Base-by-base conservation (phyloP, 2,888 invertebrate genomes). In the Thera britannica region DNA sequence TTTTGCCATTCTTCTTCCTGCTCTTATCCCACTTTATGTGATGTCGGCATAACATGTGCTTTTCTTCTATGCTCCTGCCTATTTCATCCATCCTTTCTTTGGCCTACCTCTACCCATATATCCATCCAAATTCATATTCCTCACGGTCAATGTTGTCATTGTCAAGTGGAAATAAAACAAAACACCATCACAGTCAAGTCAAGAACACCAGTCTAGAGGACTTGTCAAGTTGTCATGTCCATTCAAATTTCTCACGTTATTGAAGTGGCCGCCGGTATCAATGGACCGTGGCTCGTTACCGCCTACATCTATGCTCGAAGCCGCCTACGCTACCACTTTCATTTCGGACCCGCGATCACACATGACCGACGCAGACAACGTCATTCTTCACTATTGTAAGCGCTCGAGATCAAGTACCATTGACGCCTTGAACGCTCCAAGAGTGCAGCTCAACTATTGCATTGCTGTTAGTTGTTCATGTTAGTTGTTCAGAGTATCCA, bases 251-350 rank as follows among this genome's bases (percentile, higher is more conserved):
- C 90, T 86, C 90, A 90, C 87, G 89, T 81, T 81, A 78, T 78
- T 81, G 79, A 83, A 85, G 78, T 79, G 83, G 75, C 62, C 67
- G 75, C 62, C 67, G 58, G 70, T 71, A 75, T 74, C 72, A 72
- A 71, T 71, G 72, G 72, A 63, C 67, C 72, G 49, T 68, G 57
- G 72, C 73, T 75, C 77, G 77, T 76, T 76, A 67, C 72, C 91
- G 88, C 93, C 23, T 23, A 23, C 23, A 23, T 23, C 23, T 23
- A 23, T 23, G 72, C 73, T 75, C 77, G 77, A 76, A 75, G 67
- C 72, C 91, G 88, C 93, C 92, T 84, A 92, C 93, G 90, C 90
- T 86, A 67, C 84, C 89, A 90, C 92, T 92, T 89, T 88, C 90
- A 83, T 89, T 88, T 91, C 86, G 86, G 83, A 83, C 89, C 87